A percentile compares a stretch with the other conserved stretches of the same genome.
phyloP scores from a whole-genome alignment of 2,888 invertebrate genomes.

The Phortica magna region DNA sequence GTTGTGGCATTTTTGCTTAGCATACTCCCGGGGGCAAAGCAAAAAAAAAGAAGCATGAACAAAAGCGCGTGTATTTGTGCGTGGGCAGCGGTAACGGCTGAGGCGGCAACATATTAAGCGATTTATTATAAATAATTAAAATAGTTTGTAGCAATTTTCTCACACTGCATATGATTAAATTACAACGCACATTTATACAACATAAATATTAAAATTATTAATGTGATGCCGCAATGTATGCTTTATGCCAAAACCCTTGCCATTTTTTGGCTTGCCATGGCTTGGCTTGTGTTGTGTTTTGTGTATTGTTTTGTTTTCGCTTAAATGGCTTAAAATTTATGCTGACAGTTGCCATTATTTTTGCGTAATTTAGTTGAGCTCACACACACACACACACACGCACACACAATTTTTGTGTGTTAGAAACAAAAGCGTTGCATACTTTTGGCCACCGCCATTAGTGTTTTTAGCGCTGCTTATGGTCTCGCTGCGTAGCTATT shows the following conservation, averaged over 20 bases:
- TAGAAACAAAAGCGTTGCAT: not conserved
- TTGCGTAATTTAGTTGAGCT: conserved; percentile 47
- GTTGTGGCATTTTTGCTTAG: conserved; percentile 34
- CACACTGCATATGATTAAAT: conserved; percentile 33
- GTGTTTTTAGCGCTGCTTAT: conserved; percentile 26
- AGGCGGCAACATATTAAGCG: conserved; percentile 53
- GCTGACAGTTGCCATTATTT: conserved; percentile 51
- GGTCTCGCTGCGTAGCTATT: conserved; percentile 35
- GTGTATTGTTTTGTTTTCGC: not conserved
- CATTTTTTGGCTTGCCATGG: not conserved
- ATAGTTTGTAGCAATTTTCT: conserved; percentile 44
- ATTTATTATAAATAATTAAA: conserved; percentile 60
- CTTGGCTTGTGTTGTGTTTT: not conserved
- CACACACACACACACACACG: not conserved
- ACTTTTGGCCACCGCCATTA: not conserved
- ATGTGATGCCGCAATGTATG: conserved; percentile 19
- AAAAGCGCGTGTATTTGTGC: not conserved
- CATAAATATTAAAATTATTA: conserved; percentile 40
- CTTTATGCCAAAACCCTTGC: not conserved
- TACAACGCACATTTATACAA: conserved; percentile 28
- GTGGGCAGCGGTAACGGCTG: conserved; percentile 24
- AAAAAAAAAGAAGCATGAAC: not conserved
- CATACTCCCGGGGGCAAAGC: conserved; percentile 35
- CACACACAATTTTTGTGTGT: not conserved
- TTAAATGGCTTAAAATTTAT: conserved; percentile 51